Evolutionary conservation across 2,113 vertebrate genomes (phyloP), one percentile per base, ranked within the genome.

Genomic region (Corvus cornix): DNA sequence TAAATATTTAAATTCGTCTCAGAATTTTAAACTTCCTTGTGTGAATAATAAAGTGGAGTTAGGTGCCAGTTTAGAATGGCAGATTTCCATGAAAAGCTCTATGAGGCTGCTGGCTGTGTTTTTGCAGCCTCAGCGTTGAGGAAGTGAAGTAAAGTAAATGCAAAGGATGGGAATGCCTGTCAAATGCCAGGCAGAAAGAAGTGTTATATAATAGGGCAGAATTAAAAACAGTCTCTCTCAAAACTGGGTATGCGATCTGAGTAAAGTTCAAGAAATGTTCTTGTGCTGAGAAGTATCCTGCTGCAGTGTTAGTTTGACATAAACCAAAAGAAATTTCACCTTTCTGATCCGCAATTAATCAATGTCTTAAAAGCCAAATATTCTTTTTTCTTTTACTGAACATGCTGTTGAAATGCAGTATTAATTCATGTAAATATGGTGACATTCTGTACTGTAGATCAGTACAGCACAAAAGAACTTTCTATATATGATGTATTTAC

Each of bases 111-210:
- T 97, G 97, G 94, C 91, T 82, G 39, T 77, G 82, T 69, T 97
- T 96, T 77, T 93, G 96, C 94, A 66, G 41, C 75, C 87, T 97
- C 92, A 86, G 91, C 94, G 67, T 46, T 81, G 73, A 96, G 96
- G 89, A 91, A 94, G 82, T 88, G 43, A 92, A 95, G 79, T 79
- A 53, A 89, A 84, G 86, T 84, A 84, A 91, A 74, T 0, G 6
- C 73, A 62, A 85, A 87, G 43, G 64, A 81, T 79, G 96, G 66
- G 92, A 93, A 84, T 85, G 62, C n/a, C 85, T 66, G 28, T 94
- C 85, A 95, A 85, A 67, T 95, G 95, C 96, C 97, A 96, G 74
- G 63, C 60, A 80, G 93, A 95, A 95, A 94, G 64, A 74, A 90
- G 53, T 68, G 85, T 94, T 93, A 56, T 78, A 64, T 89, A 91